Evolutionary conservation across 2,113 vertebrate species (phyloP).

Genomic region (Myocastor coypus): DNA sequence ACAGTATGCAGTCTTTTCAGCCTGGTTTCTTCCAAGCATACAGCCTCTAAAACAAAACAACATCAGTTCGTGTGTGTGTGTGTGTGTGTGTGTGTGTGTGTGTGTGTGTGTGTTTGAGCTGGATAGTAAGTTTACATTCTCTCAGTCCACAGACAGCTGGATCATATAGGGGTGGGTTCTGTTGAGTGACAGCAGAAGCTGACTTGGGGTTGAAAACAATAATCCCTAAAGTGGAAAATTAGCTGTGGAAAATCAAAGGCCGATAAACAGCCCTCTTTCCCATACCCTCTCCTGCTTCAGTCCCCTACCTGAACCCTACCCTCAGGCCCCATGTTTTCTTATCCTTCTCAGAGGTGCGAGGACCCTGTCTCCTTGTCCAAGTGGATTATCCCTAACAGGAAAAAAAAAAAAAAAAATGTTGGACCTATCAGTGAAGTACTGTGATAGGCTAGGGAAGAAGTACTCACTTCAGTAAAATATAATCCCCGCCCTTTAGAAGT

Average conservation of each 20-base stretch:
- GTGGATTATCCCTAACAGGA: neutral
- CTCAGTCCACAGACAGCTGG: slow-evolving; percentile 4
- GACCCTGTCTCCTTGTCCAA: neutral
- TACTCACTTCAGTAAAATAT: neutral
- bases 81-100: neutral
- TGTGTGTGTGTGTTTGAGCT: neutral
- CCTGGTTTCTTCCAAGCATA: neutral
- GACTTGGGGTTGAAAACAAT: slow-evolving; percentile 55
- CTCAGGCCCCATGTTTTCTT: neutral
- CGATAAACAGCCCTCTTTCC: slow-evolving; percentile 2
- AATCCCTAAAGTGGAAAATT: slow-evolving; percentile 68
- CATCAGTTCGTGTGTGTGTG: neutral
- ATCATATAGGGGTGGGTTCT: neutral
- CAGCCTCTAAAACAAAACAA: slow-evolving; percentile 43
- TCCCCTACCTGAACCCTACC: neutral
- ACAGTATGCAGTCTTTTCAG: neutral
- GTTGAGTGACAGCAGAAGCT: slow-evolving; percentile 48
- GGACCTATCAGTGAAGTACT: neutral
- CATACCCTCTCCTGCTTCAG: neutral
- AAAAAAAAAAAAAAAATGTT: neutral
- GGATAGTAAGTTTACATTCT: slow-evolving; percentile 12
- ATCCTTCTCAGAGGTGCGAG: neutral
- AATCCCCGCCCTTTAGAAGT: neutral
- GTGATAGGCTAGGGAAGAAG: neutral
- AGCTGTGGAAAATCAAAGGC: slow-evolving; percentile 46